phyloP scores from a whole-genome alignment of 2,113 vertebrate genomes.

The Oenanthe melanoleuca region DNA sequence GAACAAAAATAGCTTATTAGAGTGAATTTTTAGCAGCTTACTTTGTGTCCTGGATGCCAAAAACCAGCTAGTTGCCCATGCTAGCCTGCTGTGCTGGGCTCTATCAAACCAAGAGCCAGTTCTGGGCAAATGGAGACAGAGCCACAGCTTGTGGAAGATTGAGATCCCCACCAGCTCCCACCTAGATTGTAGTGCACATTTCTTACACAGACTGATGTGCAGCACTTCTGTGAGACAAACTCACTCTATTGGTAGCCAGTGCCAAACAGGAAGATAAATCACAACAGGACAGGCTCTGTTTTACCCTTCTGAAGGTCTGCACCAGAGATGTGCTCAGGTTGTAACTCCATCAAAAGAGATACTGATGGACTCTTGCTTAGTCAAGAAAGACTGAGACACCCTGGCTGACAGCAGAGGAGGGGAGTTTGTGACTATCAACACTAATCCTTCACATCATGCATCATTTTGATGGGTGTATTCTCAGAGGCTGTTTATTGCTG shows the following conservation, averaged over 20 bases:
- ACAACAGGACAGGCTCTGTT: not conserved
- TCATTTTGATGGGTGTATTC: not conserved
- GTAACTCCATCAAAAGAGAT: not conserved
- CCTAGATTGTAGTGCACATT: not conserved
- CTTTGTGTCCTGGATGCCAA: not conserved
- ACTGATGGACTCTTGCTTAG: not conserved
- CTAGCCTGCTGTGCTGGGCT: not conserved
- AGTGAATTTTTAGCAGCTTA: not conserved
- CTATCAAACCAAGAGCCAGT: not conserved
- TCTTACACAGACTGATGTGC: not conserved
- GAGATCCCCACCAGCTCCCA: not conserved
- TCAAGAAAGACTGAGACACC: not conserved
- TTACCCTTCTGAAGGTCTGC: not conserved
- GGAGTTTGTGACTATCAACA: not conserved
- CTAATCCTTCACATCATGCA: not conserved
- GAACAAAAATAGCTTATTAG: not conserved
- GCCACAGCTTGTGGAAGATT: not conserved
- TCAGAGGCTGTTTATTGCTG: not conserved
- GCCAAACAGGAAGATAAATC: not conserved
- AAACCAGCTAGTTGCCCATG: not conserved
- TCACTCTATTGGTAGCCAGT: not conserved
- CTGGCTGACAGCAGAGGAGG: not conserved
- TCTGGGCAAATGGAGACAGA: not conserved
- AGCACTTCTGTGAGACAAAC: not conserved
- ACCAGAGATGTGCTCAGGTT: not conserved